These are phyloP conservation scores for Ctenopoma multispine DNA, from an alignment of 2,797 vertebrate genomes.

Conservation along the genomic window DNA sequence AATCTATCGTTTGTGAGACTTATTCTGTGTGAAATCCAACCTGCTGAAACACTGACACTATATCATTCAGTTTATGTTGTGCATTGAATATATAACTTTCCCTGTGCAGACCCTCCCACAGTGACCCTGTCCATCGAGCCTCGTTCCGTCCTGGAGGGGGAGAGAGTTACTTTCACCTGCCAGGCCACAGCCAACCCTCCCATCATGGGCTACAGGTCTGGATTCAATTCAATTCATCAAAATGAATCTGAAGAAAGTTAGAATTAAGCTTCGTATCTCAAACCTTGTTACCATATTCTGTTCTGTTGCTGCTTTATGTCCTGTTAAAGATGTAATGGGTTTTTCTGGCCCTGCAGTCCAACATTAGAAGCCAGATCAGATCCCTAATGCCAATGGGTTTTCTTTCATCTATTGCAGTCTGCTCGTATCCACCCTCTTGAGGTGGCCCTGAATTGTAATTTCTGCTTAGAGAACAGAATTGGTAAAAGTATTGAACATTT, in stretches of 20 bases:
- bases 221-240: too few relatives aligned
- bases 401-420: slow-evolving; percentile 47
- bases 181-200: slow-evolving; percentile 94
- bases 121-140: slow-evolving; percentile 95
- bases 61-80: not conserved
- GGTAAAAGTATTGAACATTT: slow-evolving; percentile 61
- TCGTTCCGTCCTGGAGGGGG: slow-evolving; percentile 94
- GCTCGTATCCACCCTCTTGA: slow-evolving; percentile 33
- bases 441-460: slow-evolving; percentile 55
- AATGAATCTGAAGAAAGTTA: too few relatives aligned
- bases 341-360: slow-evolving; percentile 37
- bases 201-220: slow-evolving; percentile 94
- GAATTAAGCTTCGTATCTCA: not conserved
- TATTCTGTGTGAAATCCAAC: slow-evolving; percentile 25
- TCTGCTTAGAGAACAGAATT: slow-evolving; percentile 66
- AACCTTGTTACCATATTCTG: not conserved
- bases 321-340: slow-evolving; percentile 15
- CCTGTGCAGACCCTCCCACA: slow-evolving; percentile 88
- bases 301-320: slow-evolving; percentile 1
- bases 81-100: not conserved
- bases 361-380: slow-evolving; percentile 38
- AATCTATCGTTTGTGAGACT: slow-evolving; percentile 23
- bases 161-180: slow-evolving; percentile 93
- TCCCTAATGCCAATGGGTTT: slow-evolving; percentile 54
- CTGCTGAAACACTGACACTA: not conserved